Base-by-base conservation (phyloP, 2,113 vertebrate species). In the Forbesichthys papilliferus region DNA sequence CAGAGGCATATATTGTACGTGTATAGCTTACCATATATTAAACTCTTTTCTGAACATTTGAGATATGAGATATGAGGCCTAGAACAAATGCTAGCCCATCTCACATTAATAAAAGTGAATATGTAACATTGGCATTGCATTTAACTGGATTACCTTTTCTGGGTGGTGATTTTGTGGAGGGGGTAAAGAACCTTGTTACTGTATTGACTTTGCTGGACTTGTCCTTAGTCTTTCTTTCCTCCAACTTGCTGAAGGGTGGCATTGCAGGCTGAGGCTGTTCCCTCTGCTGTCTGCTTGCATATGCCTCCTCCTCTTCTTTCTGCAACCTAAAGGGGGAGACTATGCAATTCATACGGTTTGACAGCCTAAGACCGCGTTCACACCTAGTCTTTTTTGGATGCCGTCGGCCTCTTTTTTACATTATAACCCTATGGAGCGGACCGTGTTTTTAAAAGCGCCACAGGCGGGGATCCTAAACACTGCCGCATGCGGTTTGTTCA, bases 111-210 rank as follows among this genome's bases (percentile, higher is more conserved):
- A 5, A 42, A 42, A 42, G 2, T 42, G 36, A 5, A 8, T 7
- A 42, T 27, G 27, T 27, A 27, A 27, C 2, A 27, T 27, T 27
- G 27, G 27, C 27, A 27, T 27, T 2, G 27, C 36, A 42, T 42
- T 42, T 42, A 42, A 42, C 3, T 4, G n/a, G 11, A 36, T 74
- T 93, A 98, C 96, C 96, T 90, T 96, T 98, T 86, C 95, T 96
- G 46, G 92, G 86, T 69, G 93, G 91, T 48, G 92, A 84, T 83
- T 95, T 95, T 75, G 94, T 88, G n/a, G 96, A 95, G 0, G 96
- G 92, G 70, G 90, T 94, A 81, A 99, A 98, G 88, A 99, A 96
- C 67, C 96, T 98, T 84, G 97, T 97, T 57, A 99, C 96, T 0
- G 96, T 96, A 16, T 95, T 95, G 66, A 99, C 96, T 71, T 98